Percentiles rank a stretch among this genome's conserved stretches.
Evolutionary conservation across 2,888 invertebrate species (phyloP).

Genomic region (Lasioglossum oenotherae): DNA sequence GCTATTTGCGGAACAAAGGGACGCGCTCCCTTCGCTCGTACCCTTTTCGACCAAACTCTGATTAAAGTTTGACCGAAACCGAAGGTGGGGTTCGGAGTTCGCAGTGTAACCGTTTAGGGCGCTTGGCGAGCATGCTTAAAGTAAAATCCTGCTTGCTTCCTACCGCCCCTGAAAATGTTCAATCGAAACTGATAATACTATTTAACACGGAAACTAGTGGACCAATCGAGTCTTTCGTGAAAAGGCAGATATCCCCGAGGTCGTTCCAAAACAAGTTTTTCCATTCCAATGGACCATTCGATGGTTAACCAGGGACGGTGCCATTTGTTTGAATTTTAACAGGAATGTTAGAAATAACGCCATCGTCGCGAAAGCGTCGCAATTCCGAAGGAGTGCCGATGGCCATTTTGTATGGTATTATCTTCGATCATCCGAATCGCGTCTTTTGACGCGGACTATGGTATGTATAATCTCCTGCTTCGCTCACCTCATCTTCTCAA

Average conservation of each 20-base stretch:
- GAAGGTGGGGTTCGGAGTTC: not conserved
- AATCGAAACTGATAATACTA: not conserved
- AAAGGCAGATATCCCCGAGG: too few relatives aligned
- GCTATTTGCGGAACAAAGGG: slow-evolving; percentile 33
- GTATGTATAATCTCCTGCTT: not conserved
- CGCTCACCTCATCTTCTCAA: not conserved
- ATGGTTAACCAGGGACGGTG: too few relatives aligned
- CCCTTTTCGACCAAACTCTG: not conserved
- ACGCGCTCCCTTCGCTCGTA: not conserved
- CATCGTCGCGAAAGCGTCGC: too few relatives aligned
- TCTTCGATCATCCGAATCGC: not conserved
- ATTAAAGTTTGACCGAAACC: slow-evolving; percentile 14
- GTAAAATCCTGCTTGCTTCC: not conserved
- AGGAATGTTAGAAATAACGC: too few relatives aligned
- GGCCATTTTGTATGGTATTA: not conserved
- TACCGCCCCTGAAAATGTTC: not conserved
- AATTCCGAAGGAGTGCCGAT: too few relatives aligned
- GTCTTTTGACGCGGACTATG: too few relatives aligned
- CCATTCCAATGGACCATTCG: too few relatives aligned
- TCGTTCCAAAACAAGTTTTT: too few relatives aligned
- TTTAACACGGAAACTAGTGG: not conserved
- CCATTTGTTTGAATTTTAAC: too few relatives aligned
- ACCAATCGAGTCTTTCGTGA: too few relatives aligned
- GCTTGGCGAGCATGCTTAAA: not conserved
- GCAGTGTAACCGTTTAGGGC: not conserved